phyloP scores from a whole-genome alignment of 2,888 invertebrate genomes.

The Ectemnius continuus region DNA sequence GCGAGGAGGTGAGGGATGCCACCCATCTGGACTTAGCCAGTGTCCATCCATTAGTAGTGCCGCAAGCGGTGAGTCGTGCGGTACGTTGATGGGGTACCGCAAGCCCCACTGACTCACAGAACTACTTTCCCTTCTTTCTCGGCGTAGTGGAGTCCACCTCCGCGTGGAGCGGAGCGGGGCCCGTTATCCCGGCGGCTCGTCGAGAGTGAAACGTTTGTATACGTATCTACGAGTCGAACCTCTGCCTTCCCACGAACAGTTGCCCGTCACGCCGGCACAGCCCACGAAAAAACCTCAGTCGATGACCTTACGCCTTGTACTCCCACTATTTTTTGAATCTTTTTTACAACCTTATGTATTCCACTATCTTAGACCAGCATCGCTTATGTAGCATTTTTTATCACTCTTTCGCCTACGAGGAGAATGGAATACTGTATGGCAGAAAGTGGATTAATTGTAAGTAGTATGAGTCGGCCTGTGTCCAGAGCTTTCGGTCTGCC shows the following conservation, averaged over 20 bases:
- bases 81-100: slow-evolving; percentile 63
- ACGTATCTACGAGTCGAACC: slow-evolving; percentile 20
- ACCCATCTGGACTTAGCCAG: background rate
- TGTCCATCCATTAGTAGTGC: background rate
- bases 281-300: slow-evolving; percentile 33
- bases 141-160: slow-evolving; percentile 46
- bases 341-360: background rate
- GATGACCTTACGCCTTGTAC: slow-evolving; percentile 34
- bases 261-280: slow-evolving; percentile 31
- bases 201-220: slow-evolving; percentile 69
- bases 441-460: background rate
- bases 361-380: background rate
- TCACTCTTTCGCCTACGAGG: background rate
- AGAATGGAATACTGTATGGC: background rate
- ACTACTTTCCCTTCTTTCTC: slow-evolving; percentile 77
- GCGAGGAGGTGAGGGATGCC: background rate
- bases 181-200: slow-evolving; percentile 71
- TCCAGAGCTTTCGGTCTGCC: background rate
- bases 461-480: background rate
- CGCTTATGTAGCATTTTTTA: background rate
- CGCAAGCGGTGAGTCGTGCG: slow-evolving; percentile 53
- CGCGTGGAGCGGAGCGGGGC: slow-evolving; percentile 51
- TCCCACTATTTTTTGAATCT: slow-evolving; percentile 11
- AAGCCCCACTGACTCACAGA: slow-evolving; percentile 77
- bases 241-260: slow-evolving; percentile 56